Evolutionary conservation across 2,797 vertebrate genomes (phyloP), one percentile per base, ranked within the genome.

Genomic region (Manis javanica): DNA sequence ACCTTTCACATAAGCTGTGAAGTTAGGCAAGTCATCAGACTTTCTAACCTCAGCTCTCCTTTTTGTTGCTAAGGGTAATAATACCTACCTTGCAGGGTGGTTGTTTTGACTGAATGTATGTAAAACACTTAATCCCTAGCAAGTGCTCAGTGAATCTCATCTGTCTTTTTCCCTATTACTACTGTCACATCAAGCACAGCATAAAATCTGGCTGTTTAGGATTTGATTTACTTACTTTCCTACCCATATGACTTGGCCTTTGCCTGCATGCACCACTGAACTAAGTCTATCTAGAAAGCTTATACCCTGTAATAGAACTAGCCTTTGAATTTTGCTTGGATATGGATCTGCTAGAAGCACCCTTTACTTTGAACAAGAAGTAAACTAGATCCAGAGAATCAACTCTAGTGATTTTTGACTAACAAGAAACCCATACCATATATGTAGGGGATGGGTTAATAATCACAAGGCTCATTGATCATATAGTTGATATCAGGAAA

Each of bases 341-440:
- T 51, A 29, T 83, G 84, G 86, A 26, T 82, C 78, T 96, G 26
- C 68, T 55, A 9, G 46, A 95, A 95, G 37, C 63, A 87, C 29
- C 8, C 46, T 96, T 91, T 95, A n/a, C 63, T 64, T 66, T 9
- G n/a, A 87, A 81, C 53, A 95, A 93, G 74, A 31, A 81, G 71
- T 61, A 90, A 86, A 87, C 64, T 87, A 75, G 63, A 87, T 86
- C n/a, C 19, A n/a, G 59, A 91, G 49, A 72, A 16, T 64, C 66
- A 71, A 3, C 26, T 46, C 39, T 55, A 19, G 19, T 78, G 55
- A 69, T 85, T 93, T 84, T 92, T 64, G 57, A n/a, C 85, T 74
- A 85, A 78, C 26, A 31, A 59, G 51, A 39, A 93, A 61, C 53
- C 64, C 34, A 15, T 71, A 13, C 49, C 59, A 10, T 49, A 0